Evolutionary conservation across 2,888 invertebrate genomes (phyloP), one percentile per base, ranked within the genome.

Genomic region (Tiliacea aurago): DNA sequence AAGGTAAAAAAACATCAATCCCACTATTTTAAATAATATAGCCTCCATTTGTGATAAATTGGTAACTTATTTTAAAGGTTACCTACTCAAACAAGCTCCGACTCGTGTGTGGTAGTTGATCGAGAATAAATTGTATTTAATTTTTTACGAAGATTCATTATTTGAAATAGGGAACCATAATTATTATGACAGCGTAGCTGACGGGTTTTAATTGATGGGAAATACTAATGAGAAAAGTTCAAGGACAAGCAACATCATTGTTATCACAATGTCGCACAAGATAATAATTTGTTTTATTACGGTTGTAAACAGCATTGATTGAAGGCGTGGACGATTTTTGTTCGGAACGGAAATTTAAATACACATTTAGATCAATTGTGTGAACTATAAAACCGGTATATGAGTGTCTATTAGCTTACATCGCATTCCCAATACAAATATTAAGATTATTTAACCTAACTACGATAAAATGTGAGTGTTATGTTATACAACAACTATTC

Each of bases 161-260:
- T 41, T 45, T n/a, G 0, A 47, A 41, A 55, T 41, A 63, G 11
- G 13, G 15, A 9, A 23, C 11, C 18, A 28, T 20, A n/a, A n/a
- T n/a, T n/a, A n/a, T 58, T 43, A 18, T 72, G 28, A 28, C 41
- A 49, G 18, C 2, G 10, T 7, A 10, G 18, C 15, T 47, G n/a
- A 43, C 6, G 5, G 13, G 37, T 59, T 11, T 23, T 18, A 13
- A 33, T 15, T 43, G 20, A n/a, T 15, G 3, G 6, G 41, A 41
- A 18, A 49, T 49, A 33, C 1, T 13, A 20, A 18, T 4, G 6
- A 56, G 59, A 49, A 55, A 63, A 66, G 23, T 66, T 73, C 49
- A 76, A 80, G 67, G 51, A 64, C 76, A 56, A 63, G 45, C 37
- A 66, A 51, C n/a, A 59, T 61, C 53, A 47, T n/a, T 47, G 37